Percentiles rank a stretch among this genome's conserved stretches.
phyloP scores from a whole-genome alignment of 2,113 vertebrate genomes.

The Pygoscelis adeliae region DNA sequence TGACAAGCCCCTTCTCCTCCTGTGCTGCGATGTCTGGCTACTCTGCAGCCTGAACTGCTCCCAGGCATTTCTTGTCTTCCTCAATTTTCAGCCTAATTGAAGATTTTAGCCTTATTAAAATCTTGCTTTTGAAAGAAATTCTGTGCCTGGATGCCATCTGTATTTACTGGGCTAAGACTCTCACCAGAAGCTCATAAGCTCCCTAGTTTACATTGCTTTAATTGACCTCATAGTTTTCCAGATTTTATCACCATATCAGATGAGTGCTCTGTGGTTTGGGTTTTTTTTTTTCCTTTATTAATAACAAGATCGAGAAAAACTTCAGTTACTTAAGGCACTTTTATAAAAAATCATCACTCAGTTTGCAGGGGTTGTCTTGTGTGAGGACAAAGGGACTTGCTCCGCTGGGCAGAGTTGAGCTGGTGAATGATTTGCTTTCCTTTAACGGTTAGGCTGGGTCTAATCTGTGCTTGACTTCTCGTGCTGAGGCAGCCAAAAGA shows the following conservation, averaged over 20 bases:
- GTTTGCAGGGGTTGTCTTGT: neutral
- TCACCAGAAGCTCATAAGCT: neutral
- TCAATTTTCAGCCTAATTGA: slow-evolving; percentile 4
- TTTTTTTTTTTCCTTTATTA: neutral
- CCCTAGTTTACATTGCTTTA: neutral
- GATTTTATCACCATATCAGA: slow-evolving; percentile 9
- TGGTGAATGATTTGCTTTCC: neutral
- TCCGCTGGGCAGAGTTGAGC: neutral
- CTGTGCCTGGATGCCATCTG: neutral
- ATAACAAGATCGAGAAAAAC: neutral
- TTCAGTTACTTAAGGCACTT: slow-evolving; percentile 25
- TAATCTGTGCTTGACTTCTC: neutral
- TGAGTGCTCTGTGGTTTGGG: neutral
- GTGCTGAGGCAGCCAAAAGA: neutral
- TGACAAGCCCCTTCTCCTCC: neutral
- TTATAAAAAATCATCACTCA: neutral
- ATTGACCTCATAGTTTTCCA: neutral
- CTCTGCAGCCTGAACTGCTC: neutral
- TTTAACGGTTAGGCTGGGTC: neutral
- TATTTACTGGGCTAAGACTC: slow-evolving; percentile 11
- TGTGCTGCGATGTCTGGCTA: neutral
- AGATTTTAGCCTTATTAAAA: slow-evolving; percentile 18
- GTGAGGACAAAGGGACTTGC: slow-evolving; percentile 12
- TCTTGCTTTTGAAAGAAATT: slow-evolving; percentile 30
- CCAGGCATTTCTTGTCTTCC: neutral